Evolutionary conservation across 2,797 vertebrate genomes (phyloP).

Genomic region (Acanthurus leucopareius): DNA sequence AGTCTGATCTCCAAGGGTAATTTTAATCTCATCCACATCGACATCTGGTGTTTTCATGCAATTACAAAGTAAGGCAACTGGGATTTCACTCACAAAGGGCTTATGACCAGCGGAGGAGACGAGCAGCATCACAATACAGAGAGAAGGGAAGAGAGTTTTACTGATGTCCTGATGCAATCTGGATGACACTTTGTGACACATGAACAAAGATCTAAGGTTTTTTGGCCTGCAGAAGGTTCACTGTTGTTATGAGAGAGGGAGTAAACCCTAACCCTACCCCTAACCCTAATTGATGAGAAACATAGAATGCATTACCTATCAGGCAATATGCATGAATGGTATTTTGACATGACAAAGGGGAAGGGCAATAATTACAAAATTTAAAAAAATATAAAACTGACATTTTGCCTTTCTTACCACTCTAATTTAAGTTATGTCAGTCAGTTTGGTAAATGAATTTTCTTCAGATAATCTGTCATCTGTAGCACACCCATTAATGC

Average conservation of each 20-base stretch:
- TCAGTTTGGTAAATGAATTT: constrained; percentile 5
- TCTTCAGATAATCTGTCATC: neutral
- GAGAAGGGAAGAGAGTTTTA: constrained; percentile 6
- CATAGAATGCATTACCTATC: too few relatives aligned
- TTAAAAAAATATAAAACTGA: neutral
- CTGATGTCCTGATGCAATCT: constrained; percentile 21
- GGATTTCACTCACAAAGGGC: constrained; percentile 44
- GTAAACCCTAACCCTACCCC: too few relatives aligned
- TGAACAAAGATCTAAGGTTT: constrained; percentile 13
- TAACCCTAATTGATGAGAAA: neutral
- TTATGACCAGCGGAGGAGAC: constrained; percentile 40
- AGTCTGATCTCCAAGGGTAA: constrained; percentile 23
- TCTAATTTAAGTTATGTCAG: neutral
- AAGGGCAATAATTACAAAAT: neutral
- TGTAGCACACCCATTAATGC: constrained; percentile 2
- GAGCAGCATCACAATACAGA: constrained; percentile 21
- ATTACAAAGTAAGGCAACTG: constrained; percentile 43
- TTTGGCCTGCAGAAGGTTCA: neutral
- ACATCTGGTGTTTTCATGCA: constrained; percentile 49
- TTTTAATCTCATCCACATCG: constrained; percentile 15
- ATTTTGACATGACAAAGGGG: constrained; percentile 14
- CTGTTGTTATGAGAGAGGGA: neutral
- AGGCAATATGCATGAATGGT: neutral
- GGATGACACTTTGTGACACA: constrained; percentile 25
- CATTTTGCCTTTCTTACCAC: neutral